These are phyloP conservation scores for Lochmaea capreae DNA, from an alignment of 2,888 invertebrate species.

Conservation along the genomic window DNA sequence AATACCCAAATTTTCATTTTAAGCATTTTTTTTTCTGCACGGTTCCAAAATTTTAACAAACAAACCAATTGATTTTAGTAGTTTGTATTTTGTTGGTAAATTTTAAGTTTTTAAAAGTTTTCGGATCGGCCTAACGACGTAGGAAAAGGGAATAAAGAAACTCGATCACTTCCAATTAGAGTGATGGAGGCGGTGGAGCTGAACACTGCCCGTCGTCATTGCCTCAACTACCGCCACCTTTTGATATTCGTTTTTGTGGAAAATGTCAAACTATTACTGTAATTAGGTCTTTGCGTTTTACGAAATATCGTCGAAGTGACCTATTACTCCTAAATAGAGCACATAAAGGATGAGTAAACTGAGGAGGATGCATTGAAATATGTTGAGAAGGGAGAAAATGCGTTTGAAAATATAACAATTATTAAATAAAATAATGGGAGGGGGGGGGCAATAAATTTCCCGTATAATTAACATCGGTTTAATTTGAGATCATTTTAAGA, in stretches of 20 bases:
- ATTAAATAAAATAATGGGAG: too few species aligned
- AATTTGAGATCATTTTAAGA: background rate
- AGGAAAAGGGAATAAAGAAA: slow-evolving; percentile 27
- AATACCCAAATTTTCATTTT: background rate
- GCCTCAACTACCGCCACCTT: slow-evolving; percentile 7
- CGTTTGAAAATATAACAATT: too few species aligned
- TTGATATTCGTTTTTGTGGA: slow-evolving; percentile 24
- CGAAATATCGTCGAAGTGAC: slow-evolving; percentile 16
- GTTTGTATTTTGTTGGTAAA: too few species aligned
- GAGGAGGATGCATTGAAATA: background rate
- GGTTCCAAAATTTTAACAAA: too few species aligned
- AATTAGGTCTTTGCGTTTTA: slow-evolving; percentile 30
- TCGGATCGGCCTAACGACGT: background rate
- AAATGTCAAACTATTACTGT: slow-evolving; percentile 31
- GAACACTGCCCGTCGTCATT: slow-evolving; percentile 13
- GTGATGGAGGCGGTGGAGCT: slow-evolving; percentile 20
- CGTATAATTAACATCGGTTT: background rate
- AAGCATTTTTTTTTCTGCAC: background rate
- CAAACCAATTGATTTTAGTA: too few species aligned
- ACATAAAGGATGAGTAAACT: slow-evolving; percentile 11
- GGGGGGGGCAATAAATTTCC: too few species aligned
- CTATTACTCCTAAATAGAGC: slow-evolving; percentile 19
- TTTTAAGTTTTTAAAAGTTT: background rate
- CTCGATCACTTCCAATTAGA: slow-evolving; percentile 29
- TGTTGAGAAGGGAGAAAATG: background rate